Percentiles rank a stretch among this genome's conserved stretches.
Evolutionary conservation across 2,888 invertebrate species (phyloP).

Genomic region (Neoascia interrupta): DNA sequence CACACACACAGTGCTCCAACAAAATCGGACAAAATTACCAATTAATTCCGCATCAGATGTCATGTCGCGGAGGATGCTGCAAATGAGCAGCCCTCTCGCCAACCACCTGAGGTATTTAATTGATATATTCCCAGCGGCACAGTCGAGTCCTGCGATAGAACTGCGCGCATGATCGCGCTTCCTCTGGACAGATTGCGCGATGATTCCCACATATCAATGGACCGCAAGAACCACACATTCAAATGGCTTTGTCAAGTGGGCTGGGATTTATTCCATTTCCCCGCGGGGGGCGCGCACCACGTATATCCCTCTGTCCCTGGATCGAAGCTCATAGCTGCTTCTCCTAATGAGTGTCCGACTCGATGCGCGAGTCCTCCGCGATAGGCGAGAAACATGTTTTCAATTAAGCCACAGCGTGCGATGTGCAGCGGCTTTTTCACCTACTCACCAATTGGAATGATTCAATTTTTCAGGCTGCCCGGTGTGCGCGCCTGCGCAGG

Average conservation of each 20-base stretch:
- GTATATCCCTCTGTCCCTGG: conserved; percentile 3
- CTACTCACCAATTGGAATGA: conserved; percentile 47
- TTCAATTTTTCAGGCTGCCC: conserved; percentile 53
- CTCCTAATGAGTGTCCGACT: conserved; percentile 35
- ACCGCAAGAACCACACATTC: conserved; percentile 28
- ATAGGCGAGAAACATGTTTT: conserved; percentile 63
- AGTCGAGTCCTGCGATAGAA: conserved; percentile 27
- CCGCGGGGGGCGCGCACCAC: conserved; percentile 31
- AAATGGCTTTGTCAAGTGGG: conserved; percentile 67
- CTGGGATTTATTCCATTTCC: conserved; percentile 55
- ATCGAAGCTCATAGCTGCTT: conserved; percentile 6
- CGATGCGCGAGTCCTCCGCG: conserved; percentile 6
- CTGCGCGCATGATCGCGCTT: conserved; percentile 9
- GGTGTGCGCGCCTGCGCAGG: conserved; percentile 18
- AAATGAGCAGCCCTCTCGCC: conserved; percentile 44
- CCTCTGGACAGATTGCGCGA: conserved; percentile 51
- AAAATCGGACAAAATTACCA: conserved; percentile 65
- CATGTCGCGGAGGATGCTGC: conserved; percentile 34
- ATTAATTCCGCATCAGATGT: conserved; percentile 51
- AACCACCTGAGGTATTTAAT: conserved; percentile 60
- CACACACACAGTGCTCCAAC: conserved; percentile 13
- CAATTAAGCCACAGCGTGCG: conserved; percentile 38
- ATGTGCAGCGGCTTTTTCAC: conserved; percentile 29
- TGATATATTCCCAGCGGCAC: conserved; percentile 57
- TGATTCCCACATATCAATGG: conserved; percentile 62